Evolutionary conservation across 2,888 invertebrate genomes (phyloP).

Genomic region (Phymatocera aterrima): DNA sequence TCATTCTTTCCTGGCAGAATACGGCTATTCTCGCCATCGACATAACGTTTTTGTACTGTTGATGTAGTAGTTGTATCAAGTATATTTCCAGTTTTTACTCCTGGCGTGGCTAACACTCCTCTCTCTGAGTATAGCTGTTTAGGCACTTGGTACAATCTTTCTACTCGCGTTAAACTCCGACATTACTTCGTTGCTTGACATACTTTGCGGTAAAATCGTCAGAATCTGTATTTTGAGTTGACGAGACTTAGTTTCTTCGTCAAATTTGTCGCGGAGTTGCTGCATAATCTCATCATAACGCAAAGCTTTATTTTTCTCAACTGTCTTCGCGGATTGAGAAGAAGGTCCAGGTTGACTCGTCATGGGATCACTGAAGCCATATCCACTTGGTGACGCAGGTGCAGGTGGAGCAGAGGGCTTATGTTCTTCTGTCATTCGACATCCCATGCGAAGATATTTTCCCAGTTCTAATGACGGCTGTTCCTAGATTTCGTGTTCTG

Average conservation of each 20-base stretch:
- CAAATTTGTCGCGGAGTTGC: neutral
- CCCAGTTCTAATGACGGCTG: neutral
- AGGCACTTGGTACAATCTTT: constrained; percentile 25
- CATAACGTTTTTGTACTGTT: neutral
- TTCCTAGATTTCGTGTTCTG: too few relatives aligned
- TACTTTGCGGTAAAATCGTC: constrained; percentile 33
- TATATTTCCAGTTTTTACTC: neutral
- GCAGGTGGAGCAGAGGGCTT: neutral
- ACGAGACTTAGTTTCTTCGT: constrained; percentile 3
- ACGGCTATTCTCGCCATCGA: neutral
- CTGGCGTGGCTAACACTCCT: constrained; percentile 38
- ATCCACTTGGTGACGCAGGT: too few relatives aligned
- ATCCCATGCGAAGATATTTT: neutral
- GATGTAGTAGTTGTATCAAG: neutral
- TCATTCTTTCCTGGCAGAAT: neutral
- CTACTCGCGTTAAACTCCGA: constrained; percentile 21
- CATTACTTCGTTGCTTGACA: constrained; percentile 25
- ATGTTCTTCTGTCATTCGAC: neutral
- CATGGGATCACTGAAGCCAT: too few relatives aligned
- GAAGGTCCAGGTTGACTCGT: neutral
- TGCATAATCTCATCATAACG: too few relatives aligned
- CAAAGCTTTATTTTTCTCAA: neutral
- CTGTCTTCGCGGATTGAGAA: neutral
- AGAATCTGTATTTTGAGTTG: constrained; percentile 42
- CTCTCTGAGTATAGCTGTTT: constrained; percentile 28